Evolutionary conservation across 1,140 invertebrate species (phyloP), one percentile per base, ranked within the genome.

Genomic region (Anagrus nilaparvatae): DNA sequence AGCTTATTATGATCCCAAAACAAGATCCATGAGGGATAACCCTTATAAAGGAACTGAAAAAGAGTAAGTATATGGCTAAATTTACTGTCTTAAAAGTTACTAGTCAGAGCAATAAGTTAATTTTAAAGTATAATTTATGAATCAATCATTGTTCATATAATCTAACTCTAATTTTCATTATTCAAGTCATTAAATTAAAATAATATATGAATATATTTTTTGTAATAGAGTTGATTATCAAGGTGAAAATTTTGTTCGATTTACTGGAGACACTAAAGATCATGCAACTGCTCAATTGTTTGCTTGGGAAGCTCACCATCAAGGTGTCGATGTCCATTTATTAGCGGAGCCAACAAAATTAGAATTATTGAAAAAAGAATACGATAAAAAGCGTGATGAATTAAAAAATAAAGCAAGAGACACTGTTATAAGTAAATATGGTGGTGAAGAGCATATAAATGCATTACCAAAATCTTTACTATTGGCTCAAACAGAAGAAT

Each of bases 1-100:
- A 0, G 94, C 96, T 0, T 97, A 97, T 65, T 99, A 99, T 69
- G 97, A 99, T 71, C 94, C 94, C 0, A 98, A 99, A 70, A 97
- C 94, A 0, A 73, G 96, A 43, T 91, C 95, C 0, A 99, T 99
- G 97, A 79, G 96, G 43, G 95, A 97, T 54, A 97, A 99, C 74
- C 96, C 96, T 5, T 89, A 91, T 58, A 79, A 50, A 13, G 68
- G 68, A 16, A 75, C 73, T 18, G 76, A 78, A 3, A 69, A 77
- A 50, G 85, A 89, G 75, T 84, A 63, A 72, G 75, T 72, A 7
- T 34, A 20, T 12, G 18, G 4, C n/a, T 14, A 28, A 25, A 13
- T 18, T 16, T 36, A 21, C 16, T 14, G 31, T 37, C n/a, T 0
- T 5, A 18, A 13, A 29, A 13, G 38, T 31, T 17, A 12, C 16